Evolutionary conservation across 2,113 vertebrate species (phyloP).

Genomic region (Oreochromis tanganicae): DNA sequence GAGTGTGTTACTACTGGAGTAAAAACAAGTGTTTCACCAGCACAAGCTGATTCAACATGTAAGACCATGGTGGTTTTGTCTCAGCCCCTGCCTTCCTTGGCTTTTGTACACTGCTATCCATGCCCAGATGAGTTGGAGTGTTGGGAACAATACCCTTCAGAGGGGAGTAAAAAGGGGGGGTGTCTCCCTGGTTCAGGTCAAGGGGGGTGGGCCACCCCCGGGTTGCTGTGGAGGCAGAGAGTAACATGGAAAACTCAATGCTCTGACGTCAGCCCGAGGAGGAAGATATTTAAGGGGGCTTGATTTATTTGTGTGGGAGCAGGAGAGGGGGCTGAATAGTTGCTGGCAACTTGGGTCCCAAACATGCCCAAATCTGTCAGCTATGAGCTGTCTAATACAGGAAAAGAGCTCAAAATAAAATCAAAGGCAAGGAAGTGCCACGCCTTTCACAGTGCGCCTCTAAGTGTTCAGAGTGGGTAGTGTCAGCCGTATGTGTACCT

Average conservation of each 20-base stretch:
- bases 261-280: slow-evolving; percentile 57
- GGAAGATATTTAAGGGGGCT: slow-evolving; percentile 31
- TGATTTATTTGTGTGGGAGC: slow-evolving; percentile 68
- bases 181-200: not conserved
- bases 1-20: not conserved
- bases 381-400: not conserved
- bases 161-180: slow-evolving; percentile 35
- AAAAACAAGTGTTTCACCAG: not conserved
- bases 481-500: not conserved
- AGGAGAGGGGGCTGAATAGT: slow-evolving; percentile 11
- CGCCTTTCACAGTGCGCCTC: not conserved
- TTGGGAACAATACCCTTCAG: slow-evolving; percentile 60
- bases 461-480: not conserved
- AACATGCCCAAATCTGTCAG: not conserved
- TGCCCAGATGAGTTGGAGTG: slow-evolving; percentile 67
- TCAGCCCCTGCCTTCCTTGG: slow-evolving; percentile 29
- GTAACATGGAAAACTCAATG: slow-evolving; percentile 59
- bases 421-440: not conserved
- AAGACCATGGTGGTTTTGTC: slow-evolving; percentile 47
- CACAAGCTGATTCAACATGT: not conserved
- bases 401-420: not conserved
- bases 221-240: slow-evolving; percentile 65
- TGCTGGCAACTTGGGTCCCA: slow-evolving; percentile 22
- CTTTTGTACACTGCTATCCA: slow-evolving; percentile 57
- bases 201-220: slow-evolving; percentile 34